These are phyloP conservation scores for Smittia sp. DNA, from an alignment of 2,888 invertebrate genomes.

Conservation along the genomic window DNA sequence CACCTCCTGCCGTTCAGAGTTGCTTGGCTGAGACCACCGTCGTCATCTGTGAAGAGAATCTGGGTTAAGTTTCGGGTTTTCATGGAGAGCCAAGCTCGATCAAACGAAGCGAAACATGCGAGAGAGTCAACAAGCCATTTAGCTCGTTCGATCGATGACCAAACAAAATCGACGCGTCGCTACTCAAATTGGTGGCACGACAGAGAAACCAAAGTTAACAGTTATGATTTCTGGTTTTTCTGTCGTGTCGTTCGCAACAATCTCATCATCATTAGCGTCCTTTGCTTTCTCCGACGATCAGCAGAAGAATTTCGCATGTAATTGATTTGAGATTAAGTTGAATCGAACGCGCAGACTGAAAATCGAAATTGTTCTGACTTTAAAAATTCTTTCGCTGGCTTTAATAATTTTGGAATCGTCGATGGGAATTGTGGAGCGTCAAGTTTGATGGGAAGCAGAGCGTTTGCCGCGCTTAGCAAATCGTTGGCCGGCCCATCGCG, in stretches of 20 bases:
- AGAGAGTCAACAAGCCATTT: conserved; percentile 5
- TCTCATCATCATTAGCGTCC: not conserved
- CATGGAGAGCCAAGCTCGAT: not conserved
- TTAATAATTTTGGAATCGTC: too few relatives aligned
- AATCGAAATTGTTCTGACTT: too few relatives aligned
- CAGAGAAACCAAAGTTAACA: not conserved
- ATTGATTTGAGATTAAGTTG: not conserved
- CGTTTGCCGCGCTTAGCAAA: too few relatives aligned
- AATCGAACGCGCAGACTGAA: too few relatives aligned
- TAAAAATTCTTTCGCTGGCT: too few relatives aligned
- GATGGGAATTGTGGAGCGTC: too few relatives aligned
- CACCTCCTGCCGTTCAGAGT: not conserved
- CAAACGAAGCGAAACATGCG: not conserved
- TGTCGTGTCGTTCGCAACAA: not conserved
- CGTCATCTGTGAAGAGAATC: not conserved
- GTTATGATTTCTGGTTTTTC: not conserved
- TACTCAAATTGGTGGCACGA: not conserved
- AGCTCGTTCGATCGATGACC: not conserved
- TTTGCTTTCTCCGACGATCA: not conserved
- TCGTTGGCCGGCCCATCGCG: too few relatives aligned
- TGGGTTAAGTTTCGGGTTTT: not conserved
- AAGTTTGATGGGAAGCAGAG: too few relatives aligned
- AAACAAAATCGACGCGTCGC: not conserved
- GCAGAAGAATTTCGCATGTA: not conserved
- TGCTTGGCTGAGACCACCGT: not conserved